Evolutionary conservation across 2,113 vertebrate species (phyloP).

Genomic region (Nerophis ophidion): DNA sequence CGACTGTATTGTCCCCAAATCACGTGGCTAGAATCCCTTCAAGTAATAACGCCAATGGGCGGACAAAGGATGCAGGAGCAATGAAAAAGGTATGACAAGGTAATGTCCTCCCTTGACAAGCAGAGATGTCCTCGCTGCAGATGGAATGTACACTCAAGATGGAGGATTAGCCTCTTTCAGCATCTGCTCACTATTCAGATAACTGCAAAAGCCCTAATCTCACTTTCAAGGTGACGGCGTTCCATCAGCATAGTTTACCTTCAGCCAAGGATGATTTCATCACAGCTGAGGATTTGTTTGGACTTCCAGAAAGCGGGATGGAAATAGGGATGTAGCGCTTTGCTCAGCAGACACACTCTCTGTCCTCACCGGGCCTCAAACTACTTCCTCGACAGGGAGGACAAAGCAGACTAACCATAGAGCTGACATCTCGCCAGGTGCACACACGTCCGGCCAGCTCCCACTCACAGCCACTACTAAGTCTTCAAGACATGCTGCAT

Average conservation of each 20-base stretch:
- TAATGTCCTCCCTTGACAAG: slow-evolving; percentile 20
- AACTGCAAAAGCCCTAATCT: slow-evolving; percentile 16
- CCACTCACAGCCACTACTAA: too few relatives aligned
- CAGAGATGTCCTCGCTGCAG: slow-evolving; percentile 37
- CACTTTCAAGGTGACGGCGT: slow-evolving; percentile 23
- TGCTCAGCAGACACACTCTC: too few relatives aligned
- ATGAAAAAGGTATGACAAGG: too few relatives aligned
- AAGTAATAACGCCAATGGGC: too few relatives aligned
- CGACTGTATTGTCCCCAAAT: too few relatives aligned
- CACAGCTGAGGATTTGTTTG: slow-evolving; percentile 52
- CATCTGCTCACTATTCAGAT: slow-evolving; percentile 25
- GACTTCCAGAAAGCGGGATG: slow-evolving; percentile 19
- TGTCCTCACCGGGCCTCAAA: too few relatives aligned
- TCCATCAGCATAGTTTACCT: slow-evolving; percentile 35
- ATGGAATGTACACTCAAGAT: slow-evolving; percentile 47
- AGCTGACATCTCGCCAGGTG: slow-evolving; percentile 49
- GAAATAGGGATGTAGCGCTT: too few relatives aligned
- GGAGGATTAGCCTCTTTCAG: slow-evolving; percentile 40
- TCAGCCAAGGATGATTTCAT: slow-evolving; percentile 39
- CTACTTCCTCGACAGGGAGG: slow-evolving; percentile 35
- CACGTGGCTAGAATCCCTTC: too few relatives aligned
- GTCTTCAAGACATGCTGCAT: too few relatives aligned
- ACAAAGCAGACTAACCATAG: slow-evolving; percentile 39
- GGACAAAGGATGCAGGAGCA: too few relatives aligned
- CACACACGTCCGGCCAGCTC: slow-evolving; percentile 26